Evolutionary conservation across 92 coral and sea anemone species (phyloP), one percentile per base, ranked within the genome.

Genomic region (Porites lobata): DNA sequence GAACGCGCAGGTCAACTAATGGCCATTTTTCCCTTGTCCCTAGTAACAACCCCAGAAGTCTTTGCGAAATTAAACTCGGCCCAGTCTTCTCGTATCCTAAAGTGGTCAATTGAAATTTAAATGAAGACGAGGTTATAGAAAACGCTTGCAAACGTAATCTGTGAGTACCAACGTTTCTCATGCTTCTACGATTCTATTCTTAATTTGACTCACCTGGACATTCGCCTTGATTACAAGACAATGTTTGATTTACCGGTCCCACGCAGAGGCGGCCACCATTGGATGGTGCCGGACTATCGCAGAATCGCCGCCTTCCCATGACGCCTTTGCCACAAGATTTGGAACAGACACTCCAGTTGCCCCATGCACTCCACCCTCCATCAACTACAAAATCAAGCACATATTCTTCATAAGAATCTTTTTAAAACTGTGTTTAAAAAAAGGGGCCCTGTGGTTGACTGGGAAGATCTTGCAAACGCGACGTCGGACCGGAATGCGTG

Each of bases 361-460:
- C 94, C 99, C 99, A 97, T 43, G 86, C 91, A 59, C 95, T 95
- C 88, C 95, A 97, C 43, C 85, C 98, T 14, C 99, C 99, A 38
- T 97, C 94, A 54, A 94, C 99, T 97, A 32, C 47, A 38, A 38
- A 38, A 38, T 38, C 47, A 38, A 38, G 47, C 47, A 38, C 47
- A 38, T 38, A 0, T 38, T 38, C 47, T 38, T 38, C 47, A 38
- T 38, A 38, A 38, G 47, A 38, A 38, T 38, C 47, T 38, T 32
- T 32, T 32, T 32, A 32, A 32, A 32, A 32, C 43, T 32, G 43
- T 3, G 43, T 32, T 1, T 0, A 32, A 32, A 32, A 32, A 32
- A 32, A 3, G 43, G 5, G 0, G 43, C 43, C 43, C 43, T 32
- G 38, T 32, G 38, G 38, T 32, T 32, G 38, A 32, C 38, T 0